Base-by-base conservation (phyloP, 2,888 invertebrate genomes). In the Pristionchus mayeri region DNA sequence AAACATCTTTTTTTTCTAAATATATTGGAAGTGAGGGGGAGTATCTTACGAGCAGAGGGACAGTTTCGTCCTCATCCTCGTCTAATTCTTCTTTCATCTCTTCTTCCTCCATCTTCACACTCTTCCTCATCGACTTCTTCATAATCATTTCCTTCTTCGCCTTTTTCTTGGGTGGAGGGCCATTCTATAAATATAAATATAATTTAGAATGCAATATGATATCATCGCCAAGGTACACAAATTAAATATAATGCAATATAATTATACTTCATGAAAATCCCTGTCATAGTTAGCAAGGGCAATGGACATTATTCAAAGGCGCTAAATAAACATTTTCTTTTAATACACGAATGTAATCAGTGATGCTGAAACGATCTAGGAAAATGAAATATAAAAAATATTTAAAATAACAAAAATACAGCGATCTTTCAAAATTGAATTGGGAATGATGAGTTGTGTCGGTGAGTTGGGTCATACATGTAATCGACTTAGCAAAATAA, bases 121-220 rank as follows among this genome's bases (percentile, higher is more conserved):
- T 48, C 76, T 48, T 76, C 48, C 48, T 48, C n/a, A 16, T 48
- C 2, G 44, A 11, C 48, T 48, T 76, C 76, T 76, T 76, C n/a
- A n/a, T n/a, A 18, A 48, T 24, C 48, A 34, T n/a, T 54, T 79
- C 79, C 54, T 54, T 79, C 79, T 79, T 79, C 37, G 52, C 52
- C 21, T 44, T 34, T 37, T 79, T 79, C 52, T 44, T 34, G 24
- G 79, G 79, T 24, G 79, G 79, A 76, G 67, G 67, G 27, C 67
- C 67, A n/a, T 9, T 48, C 76, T 50, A n/a, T 21, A 71, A 71
- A 21, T 40, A 24, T 21, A n/a, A 3, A 24, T 24, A 24, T 24
- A 21, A 6, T 21, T 57, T 57, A 57, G 11, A 34, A 18, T 34
- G 34, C 3, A 63, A 13, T 30, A 11, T 57, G n/a, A 57, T 57